Evolutionary conservation across 2,113 vertebrate genomes (phyloP), one percentile per base, ranked within the genome.

Genomic region (Cranoglanis bouderius): DNA sequence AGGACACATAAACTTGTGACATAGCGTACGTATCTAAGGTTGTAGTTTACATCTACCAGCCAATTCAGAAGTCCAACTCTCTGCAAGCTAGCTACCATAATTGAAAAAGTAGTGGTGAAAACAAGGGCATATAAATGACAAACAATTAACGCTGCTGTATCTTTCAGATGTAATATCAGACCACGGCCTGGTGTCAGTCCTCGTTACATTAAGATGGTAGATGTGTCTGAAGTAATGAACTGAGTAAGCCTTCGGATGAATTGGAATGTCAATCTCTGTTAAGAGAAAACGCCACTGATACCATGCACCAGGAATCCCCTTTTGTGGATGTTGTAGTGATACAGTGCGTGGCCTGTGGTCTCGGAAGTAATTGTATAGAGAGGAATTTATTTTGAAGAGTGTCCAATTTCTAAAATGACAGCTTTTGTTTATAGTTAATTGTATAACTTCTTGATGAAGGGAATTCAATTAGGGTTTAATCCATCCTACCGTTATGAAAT

Each of bases 211-310:
- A 83, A 90, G 74, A 53, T 75, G 84, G 85, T 82, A 84, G 63
- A 90, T 81, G 61, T 83, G n/a, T 87, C 88, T 80, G 55, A 85
- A 89, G 74, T 88, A 85, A 88, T 85, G 74, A 84, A 86, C 51
- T 80, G 72, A 88, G 40, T 40, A 81, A 87, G 51, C 57, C 72
- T 87, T 67, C 14, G 46, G 84, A 91, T 91, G 89, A 91, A 90
- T 91, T 90, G 87, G 53, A 88, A 88, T 87, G 90, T 87, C 90
- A 88, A 81, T 91, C 90, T 84, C 87, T 86, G 87, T 91, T 90
- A 90, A 72, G 67, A 88, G 7, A 38, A 82, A 87, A 74, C 51
- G 32, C 29, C 84, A 49, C 26, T 61, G 87, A 88, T 75, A 59
- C 4, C 61, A 55, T 65, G 43, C 46, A 26, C 84, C 78, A 88